A percentile compares a stretch with the other conserved stretches of the same genome.
Evolutionary conservation across 2,888 invertebrate species (phyloP).

Genomic region (Conus canariensis): DNA sequence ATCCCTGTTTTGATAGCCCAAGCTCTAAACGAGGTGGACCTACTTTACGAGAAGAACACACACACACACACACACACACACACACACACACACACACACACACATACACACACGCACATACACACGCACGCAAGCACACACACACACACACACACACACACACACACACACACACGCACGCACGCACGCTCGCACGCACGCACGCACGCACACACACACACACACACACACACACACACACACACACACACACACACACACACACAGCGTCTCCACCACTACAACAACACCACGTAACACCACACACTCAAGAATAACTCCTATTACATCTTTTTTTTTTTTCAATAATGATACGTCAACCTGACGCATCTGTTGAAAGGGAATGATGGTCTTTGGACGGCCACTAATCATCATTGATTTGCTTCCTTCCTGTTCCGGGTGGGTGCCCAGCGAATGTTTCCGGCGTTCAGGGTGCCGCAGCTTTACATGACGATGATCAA

Average conservation of each 20-base stretch:
- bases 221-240: neutral
- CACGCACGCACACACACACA: neutral
- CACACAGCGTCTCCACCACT: neutral
- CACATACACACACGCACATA: too few relatives aligned
- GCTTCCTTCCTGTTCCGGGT: neutral
- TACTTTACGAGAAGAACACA: too few relatives aligned
- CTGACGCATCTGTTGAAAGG: neutral
- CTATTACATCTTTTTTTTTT: too few relatives aligned
- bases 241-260: constrained; percentile 1
- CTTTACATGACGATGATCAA: neutral
- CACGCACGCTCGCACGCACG: neutral
- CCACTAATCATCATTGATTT: neutral
- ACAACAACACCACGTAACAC: too few relatives aligned
- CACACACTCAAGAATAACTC: too few relatives aligned
- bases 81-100: too few relatives aligned
- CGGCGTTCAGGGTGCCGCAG: neutral
- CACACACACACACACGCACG: neutral
- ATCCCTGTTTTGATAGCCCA: too few relatives aligned
- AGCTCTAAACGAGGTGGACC: too few relatives aligned
- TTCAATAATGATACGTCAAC: too few relatives aligned
- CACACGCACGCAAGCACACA: too few relatives aligned
- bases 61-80: too few relatives aligned
- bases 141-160: neutral
- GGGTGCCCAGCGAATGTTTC: neutral
- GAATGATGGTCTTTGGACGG: neutral